Conservation (phyloP, 2,888 invertebrate genomes). For the Oxytorus armatus region DNA sequence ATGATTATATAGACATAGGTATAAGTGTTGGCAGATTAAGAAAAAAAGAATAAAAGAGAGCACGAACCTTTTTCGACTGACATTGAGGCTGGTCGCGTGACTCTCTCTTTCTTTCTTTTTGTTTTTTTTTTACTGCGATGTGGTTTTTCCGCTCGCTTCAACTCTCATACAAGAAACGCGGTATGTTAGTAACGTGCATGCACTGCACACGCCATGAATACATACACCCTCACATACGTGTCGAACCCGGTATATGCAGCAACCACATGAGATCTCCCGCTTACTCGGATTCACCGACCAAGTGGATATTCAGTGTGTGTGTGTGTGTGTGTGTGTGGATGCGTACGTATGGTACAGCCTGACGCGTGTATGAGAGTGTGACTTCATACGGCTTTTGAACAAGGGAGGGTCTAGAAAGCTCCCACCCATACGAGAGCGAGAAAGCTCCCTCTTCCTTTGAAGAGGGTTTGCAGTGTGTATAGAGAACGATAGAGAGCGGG, state of each 20-base stretch:
- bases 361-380: conserved; percentile 57
- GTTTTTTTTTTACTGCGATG: conserved; percentile 46
- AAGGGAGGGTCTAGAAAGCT: conserved; percentile 61
- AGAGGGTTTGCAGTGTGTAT: conserved; percentile 51
- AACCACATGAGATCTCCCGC: conserved; percentile 32
- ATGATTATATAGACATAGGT: background rate
- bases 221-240: conserved; percentile 18
- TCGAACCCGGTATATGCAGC: background rate
- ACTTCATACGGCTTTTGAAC: conserved; percentile 63
- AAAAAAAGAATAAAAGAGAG: conserved; percentile 54
- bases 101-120: conserved; percentile 49
- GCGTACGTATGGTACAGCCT: background rate
- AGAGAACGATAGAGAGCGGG: conserved; percentile 59
- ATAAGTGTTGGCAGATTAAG: conserved; percentile 48
- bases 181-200: conserved; percentile 16
- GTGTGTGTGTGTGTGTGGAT: background rate
- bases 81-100: conserved; percentile 65
- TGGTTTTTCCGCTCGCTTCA: conserved; percentile 69
- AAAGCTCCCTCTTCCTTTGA: conserved; percentile 48
- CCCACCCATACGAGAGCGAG: conserved; percentile 47
- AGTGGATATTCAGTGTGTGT: conserved; percentile 34
- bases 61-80: conserved; percentile 60
- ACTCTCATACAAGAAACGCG: conserved; percentile 56
- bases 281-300: conserved; percentile 54
- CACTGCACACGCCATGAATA: conserved; percentile 14